A percentile compares a stretch with the other conserved stretches of the same genome.
These are phyloP conservation scores for Pelmatolapia mariae DNA, from an alignment of 2,113 vertebrate genomes.

Conservation along the genomic window DNA sequence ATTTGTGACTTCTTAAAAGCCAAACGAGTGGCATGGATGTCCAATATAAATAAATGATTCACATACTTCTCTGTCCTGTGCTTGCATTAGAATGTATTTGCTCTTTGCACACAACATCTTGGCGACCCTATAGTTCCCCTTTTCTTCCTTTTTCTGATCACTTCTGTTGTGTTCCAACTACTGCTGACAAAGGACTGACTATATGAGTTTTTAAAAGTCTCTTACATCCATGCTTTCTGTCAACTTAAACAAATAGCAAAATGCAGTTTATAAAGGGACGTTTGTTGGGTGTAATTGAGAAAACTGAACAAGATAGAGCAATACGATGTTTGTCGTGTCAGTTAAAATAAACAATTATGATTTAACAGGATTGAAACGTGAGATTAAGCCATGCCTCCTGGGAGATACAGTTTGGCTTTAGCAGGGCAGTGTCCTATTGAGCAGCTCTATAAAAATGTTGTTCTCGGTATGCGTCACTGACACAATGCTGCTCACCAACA, in stretches of 20 bases:
- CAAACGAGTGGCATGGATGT: neutral
- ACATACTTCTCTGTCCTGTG: neutral
- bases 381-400: neutral
- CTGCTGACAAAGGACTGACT: neutral
- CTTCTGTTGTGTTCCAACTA: neutral
- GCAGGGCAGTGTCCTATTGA: neutral
- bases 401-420: neutral
- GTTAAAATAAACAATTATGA: neutral
- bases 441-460: neutral
- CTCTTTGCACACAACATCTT: neutral
- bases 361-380: neutral
- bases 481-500: slow-evolving; percentile 35
- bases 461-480: neutral
- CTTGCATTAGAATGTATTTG: neutral
- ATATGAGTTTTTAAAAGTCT: neutral
- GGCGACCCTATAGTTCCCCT: neutral
- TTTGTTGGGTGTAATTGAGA: neutral
- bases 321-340: neutral
- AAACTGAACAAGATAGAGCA: neutral
- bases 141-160: neutral
- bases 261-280: neutral
- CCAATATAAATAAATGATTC: neutral
- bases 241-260: neutral
- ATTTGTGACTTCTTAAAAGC: neutral
- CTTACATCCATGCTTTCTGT: neutral